These are phyloP conservation scores for Myiothlypis coronata DNA, from an alignment of 2,797 vertebrate genomes.

Conservation along the genomic window DNA sequence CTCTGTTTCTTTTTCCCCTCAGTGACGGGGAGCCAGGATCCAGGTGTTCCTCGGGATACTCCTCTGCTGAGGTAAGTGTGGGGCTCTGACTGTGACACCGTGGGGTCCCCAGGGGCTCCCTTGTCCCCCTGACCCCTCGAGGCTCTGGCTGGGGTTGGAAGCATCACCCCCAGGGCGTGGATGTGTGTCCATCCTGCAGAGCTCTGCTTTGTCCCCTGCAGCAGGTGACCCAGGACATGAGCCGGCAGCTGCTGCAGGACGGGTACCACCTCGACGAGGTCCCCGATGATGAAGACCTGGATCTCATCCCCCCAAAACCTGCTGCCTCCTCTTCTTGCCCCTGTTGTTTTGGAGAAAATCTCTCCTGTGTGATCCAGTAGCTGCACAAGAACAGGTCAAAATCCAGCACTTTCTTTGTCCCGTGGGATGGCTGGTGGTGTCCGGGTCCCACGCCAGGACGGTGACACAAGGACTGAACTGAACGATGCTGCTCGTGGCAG, in stretches of 20 bases:
- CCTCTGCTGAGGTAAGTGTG: conserved; percentile 91
- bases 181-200: neutral
- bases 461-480: neutral
- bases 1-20: conserved; percentile 39
- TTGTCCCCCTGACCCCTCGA: fast-evolving
- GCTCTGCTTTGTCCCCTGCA: neutral
- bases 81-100: neutral
- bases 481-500: neutral
- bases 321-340: conserved; percentile 78
- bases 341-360: conserved; percentile 76
- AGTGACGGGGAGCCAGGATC: conserved; percentile 93
- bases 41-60: conserved; percentile 95
- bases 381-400: neutral
- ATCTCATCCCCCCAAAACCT: conserved; percentile 95
- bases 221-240: conserved; percentile 94
- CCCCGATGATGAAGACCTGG: conserved; percentile 94
- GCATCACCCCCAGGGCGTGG: neutral
- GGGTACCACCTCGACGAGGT: conserved; percentile 96
- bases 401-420: neutral
- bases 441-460: fast-evolving
- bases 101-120: fast-evolving
- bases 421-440: neutral
- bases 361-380: conserved; percentile 86
- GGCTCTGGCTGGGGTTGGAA: neutral
- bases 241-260: conserved; percentile 89